Conservation (phyloP, 1,140 invertebrate species). For the Diabrotica virgifera region DNA sequence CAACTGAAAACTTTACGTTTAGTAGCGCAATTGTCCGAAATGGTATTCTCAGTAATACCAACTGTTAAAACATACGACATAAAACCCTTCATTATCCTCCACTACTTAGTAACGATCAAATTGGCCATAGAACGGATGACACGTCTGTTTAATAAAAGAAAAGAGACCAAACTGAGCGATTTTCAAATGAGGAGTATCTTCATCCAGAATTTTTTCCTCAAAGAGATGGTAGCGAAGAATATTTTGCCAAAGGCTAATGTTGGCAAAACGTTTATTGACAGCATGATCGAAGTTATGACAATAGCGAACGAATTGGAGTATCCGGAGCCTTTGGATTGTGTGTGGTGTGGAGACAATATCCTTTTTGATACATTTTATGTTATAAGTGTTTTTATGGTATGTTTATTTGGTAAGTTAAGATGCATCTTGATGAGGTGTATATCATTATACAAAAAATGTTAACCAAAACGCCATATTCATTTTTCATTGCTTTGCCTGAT, state of each 20-base stretch:
- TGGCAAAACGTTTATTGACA: slow-evolving; percentile 33
- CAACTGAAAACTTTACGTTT: slow-evolving; percentile 36
- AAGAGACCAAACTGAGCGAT: slow-evolving; percentile 25
- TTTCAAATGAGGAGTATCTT: slow-evolving; percentile 37
- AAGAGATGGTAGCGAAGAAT: slow-evolving; percentile 36
- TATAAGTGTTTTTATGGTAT: too few relatives aligned
- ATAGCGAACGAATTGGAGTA: slow-evolving; percentile 39
- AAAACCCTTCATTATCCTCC: slow-evolving; percentile 35
- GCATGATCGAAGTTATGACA: slow-evolving; percentile 32
- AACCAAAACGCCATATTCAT: too few relatives aligned
- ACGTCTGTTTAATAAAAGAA: slow-evolving; percentile 27
- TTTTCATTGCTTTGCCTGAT: too few relatives aligned
- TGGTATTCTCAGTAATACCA: slow-evolving; percentile 30
- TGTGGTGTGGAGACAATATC: slow-evolving; percentile 42
- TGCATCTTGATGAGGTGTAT: too few relatives aligned
- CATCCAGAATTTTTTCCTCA: slow-evolving; percentile 38
- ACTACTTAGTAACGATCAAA: slow-evolving; percentile 38
- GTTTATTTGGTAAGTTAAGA: too few relatives aligned
- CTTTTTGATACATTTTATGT: slow-evolving; percentile 24
- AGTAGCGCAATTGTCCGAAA: slow-evolving; percentile 40
- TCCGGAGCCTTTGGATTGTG: slow-evolving; percentile 34
- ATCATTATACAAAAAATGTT: too few relatives aligned
- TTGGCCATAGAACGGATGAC: slow-evolving; percentile 32
- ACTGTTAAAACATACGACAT: slow-evolving; percentile 34
- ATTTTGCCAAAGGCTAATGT: slow-evolving; percentile 35